These are phyloP conservation scores for Rissa tridactyla DNA, from an alignment of 2,113 vertebrate species.

Conservation along the genomic window DNA sequence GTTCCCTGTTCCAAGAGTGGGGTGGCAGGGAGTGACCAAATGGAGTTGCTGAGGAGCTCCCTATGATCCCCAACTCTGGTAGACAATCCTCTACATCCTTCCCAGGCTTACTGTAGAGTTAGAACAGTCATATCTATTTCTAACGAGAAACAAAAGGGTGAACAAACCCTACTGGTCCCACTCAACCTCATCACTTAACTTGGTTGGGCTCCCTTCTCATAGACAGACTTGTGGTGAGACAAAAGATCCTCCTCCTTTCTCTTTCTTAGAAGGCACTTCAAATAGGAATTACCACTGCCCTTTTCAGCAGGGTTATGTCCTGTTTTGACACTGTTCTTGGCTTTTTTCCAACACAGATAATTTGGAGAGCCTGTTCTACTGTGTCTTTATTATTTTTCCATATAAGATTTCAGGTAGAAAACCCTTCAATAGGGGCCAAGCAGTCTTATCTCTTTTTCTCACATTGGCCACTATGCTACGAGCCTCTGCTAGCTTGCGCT, in stretches of 20 bases:
- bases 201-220: background rate
- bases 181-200: background rate
- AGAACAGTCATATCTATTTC: background rate
- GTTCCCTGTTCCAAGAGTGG: background rate
- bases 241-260: background rate
- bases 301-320: background rate
- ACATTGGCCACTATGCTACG: background rate
- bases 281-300: background rate
- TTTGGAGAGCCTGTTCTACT: background rate
- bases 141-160: background rate
- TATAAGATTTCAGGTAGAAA: background rate
- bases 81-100: background rate
- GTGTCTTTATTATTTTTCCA: background rate
- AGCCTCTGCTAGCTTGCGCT: background rate
- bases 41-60: background rate
- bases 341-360: background rate
- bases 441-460: background rate
- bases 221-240: background rate
- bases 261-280: background rate
- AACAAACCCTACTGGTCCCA: background rate
- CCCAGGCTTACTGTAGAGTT: background rate
- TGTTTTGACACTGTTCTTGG: background rate
- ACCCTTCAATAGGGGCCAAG: background rate
- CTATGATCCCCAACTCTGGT: fast-evolving
- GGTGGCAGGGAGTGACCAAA: background rate